A percentile compares a stretch with the other conserved stretches of the same genome.
These are phyloP conservation scores for Nephrotoma flavescens DNA, from an alignment of 2,888 invertebrate species.

Conservation along the genomic window DNA sequence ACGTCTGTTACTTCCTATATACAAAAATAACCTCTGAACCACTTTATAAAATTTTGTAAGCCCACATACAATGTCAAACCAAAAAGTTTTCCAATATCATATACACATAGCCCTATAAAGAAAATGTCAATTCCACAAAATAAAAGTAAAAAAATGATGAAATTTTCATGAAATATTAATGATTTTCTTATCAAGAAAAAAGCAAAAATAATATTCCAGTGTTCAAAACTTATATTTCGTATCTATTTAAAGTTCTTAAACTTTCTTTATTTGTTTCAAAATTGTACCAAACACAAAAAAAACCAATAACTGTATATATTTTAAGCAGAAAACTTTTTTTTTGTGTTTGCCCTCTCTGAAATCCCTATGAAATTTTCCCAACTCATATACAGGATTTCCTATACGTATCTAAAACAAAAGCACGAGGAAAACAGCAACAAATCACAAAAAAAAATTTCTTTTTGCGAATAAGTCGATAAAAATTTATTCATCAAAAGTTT, in stretches of 20 bases:
- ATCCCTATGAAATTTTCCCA: not conserved
- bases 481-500: not conserved
- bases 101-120: not conserved
- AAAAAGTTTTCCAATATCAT: not conserved
- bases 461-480: not conserved
- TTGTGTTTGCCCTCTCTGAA: not conserved
- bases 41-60: not conserved
- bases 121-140: not conserved
- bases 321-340: not conserved
- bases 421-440: not conserved
- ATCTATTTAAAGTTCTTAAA: not conserved
- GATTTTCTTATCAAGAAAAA: not conserved
- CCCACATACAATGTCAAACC: not conserved
- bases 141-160: not conserved
- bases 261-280: not conserved
- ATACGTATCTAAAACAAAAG: not conserved
- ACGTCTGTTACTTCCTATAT: not conserved
- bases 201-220: not conserved
- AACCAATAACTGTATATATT: not conserved
- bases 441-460: not conserved
- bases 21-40: not conserved
- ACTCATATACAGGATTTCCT: not conserved
- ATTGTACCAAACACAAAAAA: not conserved
- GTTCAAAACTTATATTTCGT: not conserved
- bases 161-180: not conserved